Evolutionary conservation across 1,140 invertebrate genomes (phyloP), one percentile per base, ranked within the genome.

Genomic region (Marisa cornuarietis): DNA sequence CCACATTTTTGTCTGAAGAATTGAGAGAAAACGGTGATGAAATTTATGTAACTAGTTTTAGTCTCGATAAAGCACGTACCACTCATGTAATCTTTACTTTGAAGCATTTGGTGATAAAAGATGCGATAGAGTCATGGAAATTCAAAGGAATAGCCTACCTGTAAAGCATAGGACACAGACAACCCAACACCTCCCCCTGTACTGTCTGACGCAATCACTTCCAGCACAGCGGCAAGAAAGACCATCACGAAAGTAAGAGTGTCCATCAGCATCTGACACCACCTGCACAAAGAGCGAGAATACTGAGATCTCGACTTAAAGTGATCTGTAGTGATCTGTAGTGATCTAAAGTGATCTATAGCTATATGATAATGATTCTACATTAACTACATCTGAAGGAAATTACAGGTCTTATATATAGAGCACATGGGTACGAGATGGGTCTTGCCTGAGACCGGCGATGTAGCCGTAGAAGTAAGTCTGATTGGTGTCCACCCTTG

Each of bases 191-290:
- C 71, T 42, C 86, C 82, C 16, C 88, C 82, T 49, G 49, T 76
- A 31, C 78, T 69, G 3, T 95, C 93, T 78, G 94, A 93, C 58
- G 92, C 93, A 52, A 97, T 87, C 11, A 98, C 96, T 79, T 96
- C 95, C 90, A 99, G 97, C 24, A 98, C 86, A 5, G 96, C 95
- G 71, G 97, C 93, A 87, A 96, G 96, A 84, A 99, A 94, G 79
- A 99, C 96, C 82, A 99, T 83, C 7, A 86, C 74, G 72, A 88
- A 86, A 9, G 91, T 88, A 18, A 90, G 69, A 65, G 89, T 86
- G 71, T 92, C 91, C 11, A 92, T 81, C 58, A 85, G 62, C 49
- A 91, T 80, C 22, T 87, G 85, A 14, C 92, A 80, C 91, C 91
- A 92, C 42, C 87, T 88, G 75, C 10, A 72, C 65, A 52, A 18